Percentiles rank a stretch among this genome's conserved stretches.
Evolutionary conservation across 2,888 invertebrate species (phyloP).

Genomic region (Morpho deidamia): DNA sequence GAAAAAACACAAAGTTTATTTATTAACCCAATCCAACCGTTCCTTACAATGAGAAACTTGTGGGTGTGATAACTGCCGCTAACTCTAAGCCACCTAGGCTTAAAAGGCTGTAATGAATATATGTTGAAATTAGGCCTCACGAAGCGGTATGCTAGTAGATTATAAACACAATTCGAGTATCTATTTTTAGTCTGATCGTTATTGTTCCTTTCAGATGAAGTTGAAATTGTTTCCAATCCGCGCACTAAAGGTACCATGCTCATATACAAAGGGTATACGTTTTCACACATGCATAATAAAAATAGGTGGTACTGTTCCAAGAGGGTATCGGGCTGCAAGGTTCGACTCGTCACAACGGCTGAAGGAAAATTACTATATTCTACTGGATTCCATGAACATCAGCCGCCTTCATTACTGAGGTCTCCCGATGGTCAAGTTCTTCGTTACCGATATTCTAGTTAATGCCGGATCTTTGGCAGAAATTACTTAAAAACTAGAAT

Average conservation of each 20-base stretch:
- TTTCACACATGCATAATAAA: slow-evolving; percentile 30
- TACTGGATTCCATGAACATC: slow-evolving; percentile 30
- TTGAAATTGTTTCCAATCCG: not conserved
- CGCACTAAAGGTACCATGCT: not conserved
- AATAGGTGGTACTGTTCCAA: slow-evolving; percentile 46
- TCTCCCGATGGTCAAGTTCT: not conserved
- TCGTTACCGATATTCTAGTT: not conserved
- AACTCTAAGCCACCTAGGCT: too few relatives aligned
- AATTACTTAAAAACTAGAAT: too few relatives aligned
- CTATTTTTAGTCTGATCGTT: too few relatives aligned
- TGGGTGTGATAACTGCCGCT: too few relatives aligned
- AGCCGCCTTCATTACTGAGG: slow-evolving; percentile 13
- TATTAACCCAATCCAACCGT: too few relatives aligned
- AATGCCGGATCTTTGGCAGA: not conserved
- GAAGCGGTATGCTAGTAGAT: too few relatives aligned
- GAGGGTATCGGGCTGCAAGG: slow-evolving; percentile 35
- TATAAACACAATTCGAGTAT: too few relatives aligned
- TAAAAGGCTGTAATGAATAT: too few relatives aligned
- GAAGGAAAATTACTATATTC: slow-evolving; percentile 19
- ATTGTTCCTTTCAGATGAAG: not conserved
- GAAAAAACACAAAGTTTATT: too few relatives aligned
- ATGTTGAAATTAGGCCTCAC: too few relatives aligned
- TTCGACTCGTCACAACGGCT: slow-evolving; percentile 30
- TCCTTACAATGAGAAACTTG: too few relatives aligned
- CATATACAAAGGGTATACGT: slow-evolving; percentile 20